Conservation (phyloP, 2,113 vertebrate species). For the Microtus oregoni region DNA sequence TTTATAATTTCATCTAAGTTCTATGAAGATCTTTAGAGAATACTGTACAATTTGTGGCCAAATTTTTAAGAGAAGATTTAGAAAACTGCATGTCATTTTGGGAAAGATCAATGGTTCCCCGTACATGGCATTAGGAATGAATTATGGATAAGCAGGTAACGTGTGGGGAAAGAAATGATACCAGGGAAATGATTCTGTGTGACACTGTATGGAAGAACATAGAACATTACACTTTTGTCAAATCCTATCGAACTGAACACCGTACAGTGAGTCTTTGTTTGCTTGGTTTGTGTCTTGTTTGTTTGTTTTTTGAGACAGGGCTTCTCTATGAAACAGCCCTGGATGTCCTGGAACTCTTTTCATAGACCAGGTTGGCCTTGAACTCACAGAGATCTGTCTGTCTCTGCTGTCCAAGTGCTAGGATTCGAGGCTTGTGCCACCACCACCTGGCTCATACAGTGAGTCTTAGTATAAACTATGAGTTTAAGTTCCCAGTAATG, state of each 20-base stretch:
- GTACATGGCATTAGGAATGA: accelerated
- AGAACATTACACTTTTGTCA: neutral
- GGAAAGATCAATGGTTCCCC: neutral
- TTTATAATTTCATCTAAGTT: neutral
- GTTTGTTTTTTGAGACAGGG: too few relatives aligned
- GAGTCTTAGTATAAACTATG: neutral
- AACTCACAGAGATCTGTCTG: too few relatives aligned
- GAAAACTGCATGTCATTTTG: neutral
- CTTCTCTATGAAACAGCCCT: too few relatives aligned
- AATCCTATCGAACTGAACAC: neutral
- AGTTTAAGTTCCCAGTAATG: neutral
- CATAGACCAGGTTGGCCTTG: too few relatives aligned
- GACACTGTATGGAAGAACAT: neutral
- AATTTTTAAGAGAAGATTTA: neutral
- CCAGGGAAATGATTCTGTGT: neutral
- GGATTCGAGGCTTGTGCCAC: too few relatives aligned
- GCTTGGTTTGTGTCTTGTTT: too few relatives aligned
- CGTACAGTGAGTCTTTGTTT: neutral
- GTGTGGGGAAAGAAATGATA: neutral
- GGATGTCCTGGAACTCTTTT: too few relatives aligned
- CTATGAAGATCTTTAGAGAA: neutral
- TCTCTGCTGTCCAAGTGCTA: too few relatives aligned
- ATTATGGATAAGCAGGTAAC: neutral
- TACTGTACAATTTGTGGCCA: neutral
- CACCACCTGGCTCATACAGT: neutral